These are phyloP conservation scores for Eriocheir sinensis DNA, from an alignment of 1,140 invertebrate genomes.

Conservation along the genomic window DNA sequence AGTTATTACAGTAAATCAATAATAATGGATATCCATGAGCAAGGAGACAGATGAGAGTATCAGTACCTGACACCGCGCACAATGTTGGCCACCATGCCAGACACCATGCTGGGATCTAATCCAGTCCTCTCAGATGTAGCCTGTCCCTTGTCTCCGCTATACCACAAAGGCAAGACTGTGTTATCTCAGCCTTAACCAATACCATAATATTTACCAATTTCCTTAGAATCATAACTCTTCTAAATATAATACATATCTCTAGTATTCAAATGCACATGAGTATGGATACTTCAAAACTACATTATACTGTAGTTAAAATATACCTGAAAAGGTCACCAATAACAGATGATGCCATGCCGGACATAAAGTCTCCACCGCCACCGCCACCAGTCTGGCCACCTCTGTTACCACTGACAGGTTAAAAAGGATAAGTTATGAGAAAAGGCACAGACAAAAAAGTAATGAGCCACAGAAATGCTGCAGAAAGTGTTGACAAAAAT, in stretches of 20 bases:
- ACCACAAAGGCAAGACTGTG: not conserved
- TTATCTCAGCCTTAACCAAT: not conserved
- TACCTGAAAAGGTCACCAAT: constrained; percentile 73
- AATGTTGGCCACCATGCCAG: constrained; percentile 58
- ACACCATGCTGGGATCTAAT: constrained; percentile 49
- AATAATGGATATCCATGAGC: not conserved
- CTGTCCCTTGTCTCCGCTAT: constrained; percentile 56
- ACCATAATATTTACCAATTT: not conserved
- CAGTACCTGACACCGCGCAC: constrained; percentile 67
- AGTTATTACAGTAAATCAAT: not conserved
- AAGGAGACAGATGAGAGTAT: not conserved
- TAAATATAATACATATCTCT: not conserved
- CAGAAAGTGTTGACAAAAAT: not conserved
- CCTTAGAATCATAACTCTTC: not conserved
- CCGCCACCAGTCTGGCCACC: constrained; percentile 34
- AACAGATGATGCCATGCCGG: constrained; percentile 58
- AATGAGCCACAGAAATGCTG: too few species aligned
- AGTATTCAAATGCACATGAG: not conserved
- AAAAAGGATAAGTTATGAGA: not conserved
- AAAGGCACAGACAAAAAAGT: not conserved
- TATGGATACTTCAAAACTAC: not conserved
- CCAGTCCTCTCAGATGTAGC: constrained; percentile 55
- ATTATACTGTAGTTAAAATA: not conserved
- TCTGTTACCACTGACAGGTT: constrained; percentile 5
- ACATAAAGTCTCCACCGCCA: constrained; percentile 58